Conservation (phyloP, 2,113 vertebrate genomes). For the Hypomesus transpacificus region DNA sequence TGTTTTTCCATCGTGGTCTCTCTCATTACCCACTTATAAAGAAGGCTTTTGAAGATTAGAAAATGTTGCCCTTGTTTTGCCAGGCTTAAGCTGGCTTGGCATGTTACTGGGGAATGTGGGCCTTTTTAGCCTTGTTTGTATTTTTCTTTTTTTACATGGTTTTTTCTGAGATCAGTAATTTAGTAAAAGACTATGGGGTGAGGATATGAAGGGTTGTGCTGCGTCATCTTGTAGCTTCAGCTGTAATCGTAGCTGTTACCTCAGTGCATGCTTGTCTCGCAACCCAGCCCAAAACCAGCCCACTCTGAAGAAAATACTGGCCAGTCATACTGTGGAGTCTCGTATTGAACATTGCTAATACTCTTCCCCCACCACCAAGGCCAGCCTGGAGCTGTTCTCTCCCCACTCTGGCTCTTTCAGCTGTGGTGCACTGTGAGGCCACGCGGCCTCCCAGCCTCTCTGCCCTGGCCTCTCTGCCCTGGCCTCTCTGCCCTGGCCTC, state of each 20-base stretch:
- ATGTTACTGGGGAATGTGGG: slow-evolving; percentile 62
- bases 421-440: slow-evolving; percentile 14
- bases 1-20: slow-evolving; percentile 73
- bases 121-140: slow-evolving; percentile 34
- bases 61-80: slow-evolving; percentile 58
- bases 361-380: too few species aligned
- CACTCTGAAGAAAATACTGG: too few species aligned
- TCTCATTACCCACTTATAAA: slow-evolving; percentile 71
- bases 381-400: too few species aligned
- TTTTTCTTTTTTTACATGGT: too few species aligned
- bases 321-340: too few species aligned
- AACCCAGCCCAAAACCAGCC: too few species aligned
- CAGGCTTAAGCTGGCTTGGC: slow-evolving; percentile 58
- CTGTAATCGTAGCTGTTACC: slow-evolving; percentile 39
- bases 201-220: slow-evolving; percentile 45
- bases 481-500: slow-evolving; percentile 72
- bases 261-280: slow-evolving; percentile 6
- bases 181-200: slow-evolving; percentile 27
- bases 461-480: too few species aligned
- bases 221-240: slow-evolving; percentile 44
- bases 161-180: too few species aligned
- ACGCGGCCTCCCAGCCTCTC: slow-evolving; percentile 11
- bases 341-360: too few species aligned
- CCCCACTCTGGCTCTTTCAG: slow-evolving; percentile 8
- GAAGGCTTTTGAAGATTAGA: slow-evolving; percentile 72